Evolutionary conservation across 1,140 invertebrate species (phyloP), one percentile per base, ranked within the genome.

Genomic region (Homarus americanus): DNA sequence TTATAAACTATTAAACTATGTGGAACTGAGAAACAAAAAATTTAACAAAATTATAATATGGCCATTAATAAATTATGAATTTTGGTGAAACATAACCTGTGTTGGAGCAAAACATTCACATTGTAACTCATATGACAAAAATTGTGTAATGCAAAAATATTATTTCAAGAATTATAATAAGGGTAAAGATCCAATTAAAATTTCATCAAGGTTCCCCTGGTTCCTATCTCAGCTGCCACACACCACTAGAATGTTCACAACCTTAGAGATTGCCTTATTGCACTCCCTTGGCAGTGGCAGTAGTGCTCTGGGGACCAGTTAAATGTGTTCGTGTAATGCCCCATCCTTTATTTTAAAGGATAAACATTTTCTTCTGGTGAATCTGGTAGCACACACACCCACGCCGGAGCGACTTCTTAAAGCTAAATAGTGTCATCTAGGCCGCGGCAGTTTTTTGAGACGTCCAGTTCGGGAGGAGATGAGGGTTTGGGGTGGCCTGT

Each of bases 371-470:
- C 32, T 38, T 82, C 34, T 83, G 49, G 69, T 32, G 17, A 83
- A 58, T 90, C 80, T 76, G 87, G 75, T 41, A 85, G 69, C 72
- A 85, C 86, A 76, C 86, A 90, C 88, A 90, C 88, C 88, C 88
- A 83, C 58, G 88, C 88, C 72, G 82, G 82, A 83, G 49, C 44
- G 82, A 90, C 88, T 90, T 90, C 88, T 90, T 90, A 90, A 90
- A 90, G 88, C 88, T 90, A 90, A 83, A 84, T 78, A 90, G 88
- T 90, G 88, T 90, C 80, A 90, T 90, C 87, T 90, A 90, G 88
- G 88, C 88, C 88, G 88, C 88, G 88, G 88, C 88, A 90, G 88
- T 90, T 83, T 87, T 90, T 83, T 90, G 88, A 90, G 88, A 90
- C 82, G 80, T 87, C 76, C 63, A 79, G 86, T 84, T 83, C 63